phyloP scores from a whole-genome alignment of 2,888 invertebrate genomes.

The Scaptomyza flava region DNA sequence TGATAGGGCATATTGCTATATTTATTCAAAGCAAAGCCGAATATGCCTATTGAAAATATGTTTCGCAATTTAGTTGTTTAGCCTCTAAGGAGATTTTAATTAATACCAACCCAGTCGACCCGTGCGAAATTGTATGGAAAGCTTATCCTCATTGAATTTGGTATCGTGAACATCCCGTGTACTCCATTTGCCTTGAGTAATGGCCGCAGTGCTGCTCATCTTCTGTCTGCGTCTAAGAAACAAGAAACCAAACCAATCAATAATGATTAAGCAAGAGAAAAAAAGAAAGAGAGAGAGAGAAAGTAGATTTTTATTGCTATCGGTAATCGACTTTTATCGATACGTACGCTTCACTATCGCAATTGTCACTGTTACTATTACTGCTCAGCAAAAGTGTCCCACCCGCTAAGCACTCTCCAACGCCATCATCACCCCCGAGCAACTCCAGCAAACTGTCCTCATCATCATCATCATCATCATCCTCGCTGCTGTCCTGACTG shows the following conservation, averaged over 20 bases:
- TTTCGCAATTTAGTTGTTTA: background rate
- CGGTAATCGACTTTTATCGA: background rate
- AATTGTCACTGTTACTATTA: slow-evolving; percentile 63
- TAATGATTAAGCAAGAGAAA: background rate
- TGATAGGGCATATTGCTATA: slow-evolving; percentile 94
- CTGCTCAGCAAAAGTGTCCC: slow-evolving; percentile 62
- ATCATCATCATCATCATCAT: slow-evolving; percentile 64
- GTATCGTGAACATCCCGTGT: slow-evolving; percentile 90
- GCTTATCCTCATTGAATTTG: slow-evolving; percentile 94
- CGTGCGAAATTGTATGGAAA: slow-evolving; percentile 90
- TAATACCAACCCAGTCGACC: slow-evolving; percentile 86
- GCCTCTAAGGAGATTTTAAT: background rate
- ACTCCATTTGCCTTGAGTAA: slow-evolving; percentile 87
- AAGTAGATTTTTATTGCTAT: no score
- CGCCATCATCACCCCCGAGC: slow-evolving; percentile 41
- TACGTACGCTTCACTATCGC: slow-evolving; percentile 60
- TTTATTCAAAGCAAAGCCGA: slow-evolving; percentile 90
- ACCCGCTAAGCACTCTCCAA: slow-evolving; percentile 51
- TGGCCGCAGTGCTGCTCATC: slow-evolving; percentile 59
- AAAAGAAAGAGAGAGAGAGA: background rate
- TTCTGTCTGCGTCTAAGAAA: slow-evolving; percentile 61
- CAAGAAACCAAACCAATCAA: background rate
- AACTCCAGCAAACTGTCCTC: slow-evolving; percentile 67
- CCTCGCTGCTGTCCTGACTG: slow-evolving; percentile 69
- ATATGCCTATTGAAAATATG: slow-evolving; percentile 85